Evolutionary conservation across 2,888 invertebrate genomes (phyloP), one percentile per base, ranked within the genome.

Genomic region (Acleris sparsana): DNA sequence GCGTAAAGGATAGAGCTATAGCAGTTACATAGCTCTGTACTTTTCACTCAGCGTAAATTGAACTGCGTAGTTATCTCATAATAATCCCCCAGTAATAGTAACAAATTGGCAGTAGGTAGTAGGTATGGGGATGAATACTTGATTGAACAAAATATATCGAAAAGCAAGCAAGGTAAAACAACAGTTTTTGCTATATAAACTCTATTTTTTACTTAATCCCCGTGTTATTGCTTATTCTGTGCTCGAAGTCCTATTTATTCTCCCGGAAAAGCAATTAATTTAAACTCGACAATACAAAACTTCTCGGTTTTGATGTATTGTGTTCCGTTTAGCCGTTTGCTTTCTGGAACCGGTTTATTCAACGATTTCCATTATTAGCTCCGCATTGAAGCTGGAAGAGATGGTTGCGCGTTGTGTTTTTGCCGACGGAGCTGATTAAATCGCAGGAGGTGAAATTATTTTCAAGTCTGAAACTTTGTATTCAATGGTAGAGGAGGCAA

Each of bases 311-410:
- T 88, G 88, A 88, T 85, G 88, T 83, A 88, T 90, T 91, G 89
- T 89, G 80, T 78, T 83, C 80, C 84, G 84, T 80, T 86, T 84
- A 86, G 84, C 82, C 77, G 83, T 85, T 85, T 85, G 87, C 85
- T 87, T 88, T 86, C 85, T 85, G 85, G 80, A 85, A 82, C 83
- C 77, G 82, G 82, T 80, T 85, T 84, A 82, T 86, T 89, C 85
- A 89, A 85, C 82, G 85, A 87, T 84, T 86, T 83, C 86, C 85
- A 87, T 89, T 90, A 91, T 91, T 89, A 89, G 83, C 80, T 77
- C 76, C 78, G 82, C 83, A 87, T 89, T 85, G 84, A 85, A 83
- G 82, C 79, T 72, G 9, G 74, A 76, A 76, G 78, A 79, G 80
- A 77, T 75, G 75, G 78, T 70, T 75, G 74, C 77, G 80, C 80